These are phyloP conservation scores for Limnephilus rhombicus DNA, from an alignment of 2,888 invertebrate species.

Conservation along the genomic window DNA sequence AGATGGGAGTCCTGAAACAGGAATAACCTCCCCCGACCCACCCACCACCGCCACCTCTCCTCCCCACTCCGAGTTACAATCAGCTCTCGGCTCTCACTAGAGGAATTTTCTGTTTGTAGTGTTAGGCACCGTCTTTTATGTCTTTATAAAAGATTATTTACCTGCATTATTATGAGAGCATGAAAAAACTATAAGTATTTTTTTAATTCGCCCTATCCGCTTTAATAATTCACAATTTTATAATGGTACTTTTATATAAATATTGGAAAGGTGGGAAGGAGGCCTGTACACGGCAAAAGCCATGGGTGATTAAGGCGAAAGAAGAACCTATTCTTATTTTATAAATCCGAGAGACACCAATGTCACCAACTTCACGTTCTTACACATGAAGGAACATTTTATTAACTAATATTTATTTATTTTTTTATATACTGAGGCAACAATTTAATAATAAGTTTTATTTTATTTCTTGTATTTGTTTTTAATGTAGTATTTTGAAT, in stretches of 20 bases:
- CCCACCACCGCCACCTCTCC: neutral
- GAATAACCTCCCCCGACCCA: constrained; percentile 71
- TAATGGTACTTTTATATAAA: neutral
- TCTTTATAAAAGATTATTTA: neutral
- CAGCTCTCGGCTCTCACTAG: neutral
- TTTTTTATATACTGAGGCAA: neutral
- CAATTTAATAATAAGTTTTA: neutral
- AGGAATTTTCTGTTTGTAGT: neutral
- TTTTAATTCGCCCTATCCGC: neutral
- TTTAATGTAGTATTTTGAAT: neutral
- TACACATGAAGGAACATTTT: neutral
- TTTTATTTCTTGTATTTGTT: neutral
- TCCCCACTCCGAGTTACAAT: neutral
- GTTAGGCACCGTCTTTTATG: neutral
- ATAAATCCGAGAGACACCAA: neutral
- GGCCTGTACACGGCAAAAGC: neutral
- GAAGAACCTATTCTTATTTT: neutral
- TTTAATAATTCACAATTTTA: constrained; percentile 1
- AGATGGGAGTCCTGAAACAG: constrained; percentile 84
- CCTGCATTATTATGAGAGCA: neutral
- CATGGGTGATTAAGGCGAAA: neutral
- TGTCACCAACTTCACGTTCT: neutral
- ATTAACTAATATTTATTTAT: neutral
- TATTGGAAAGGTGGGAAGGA: neutral
- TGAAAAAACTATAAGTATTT: neutral